A percentile compares a stretch with the other conserved stretches of the same genome.
Evolutionary conservation across 2,888 invertebrate species (phyloP).

Genomic region (Tillus elongatus): DNA sequence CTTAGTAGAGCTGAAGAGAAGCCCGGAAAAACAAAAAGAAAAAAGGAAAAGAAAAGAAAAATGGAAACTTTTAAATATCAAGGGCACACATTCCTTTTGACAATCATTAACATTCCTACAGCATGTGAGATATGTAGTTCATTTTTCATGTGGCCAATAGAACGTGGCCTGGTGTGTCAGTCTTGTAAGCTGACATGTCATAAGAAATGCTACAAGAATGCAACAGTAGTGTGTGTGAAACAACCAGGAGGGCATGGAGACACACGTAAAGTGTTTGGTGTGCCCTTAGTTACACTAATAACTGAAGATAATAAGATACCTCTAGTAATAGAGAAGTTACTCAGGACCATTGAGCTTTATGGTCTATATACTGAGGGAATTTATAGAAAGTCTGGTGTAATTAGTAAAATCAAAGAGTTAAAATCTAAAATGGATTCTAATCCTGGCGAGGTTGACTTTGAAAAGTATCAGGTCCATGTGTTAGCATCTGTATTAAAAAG

Average conservation of each 20-base stretch:
- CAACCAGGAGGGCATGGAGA: constrained; percentile 42
- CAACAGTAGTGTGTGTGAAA: constrained; percentile 49
- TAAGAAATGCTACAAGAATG: constrained; percentile 83
- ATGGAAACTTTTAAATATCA: constrained; percentile 33
- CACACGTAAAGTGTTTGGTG: constrained; percentile 67
- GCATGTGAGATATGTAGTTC: constrained; percentile 92
- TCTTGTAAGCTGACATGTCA: constrained; percentile 87
- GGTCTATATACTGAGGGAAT: constrained; percentile 89
- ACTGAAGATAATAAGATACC: constrained; percentile 75
- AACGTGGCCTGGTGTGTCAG: constrained; percentile 71
- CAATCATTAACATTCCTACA: constrained; percentile 91
- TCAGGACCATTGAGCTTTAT: constrained; percentile 83
- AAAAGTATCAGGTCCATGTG: constrained; percentile 80
- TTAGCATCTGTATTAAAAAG: constrained; percentile 80
- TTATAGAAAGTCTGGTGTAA: constrained; percentile 85
- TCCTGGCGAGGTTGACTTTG: constrained; percentile 60
- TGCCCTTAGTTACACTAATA: constrained; percentile 64
- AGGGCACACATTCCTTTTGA: constrained; percentile 70
- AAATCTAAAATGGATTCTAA: constrained; percentile 69
- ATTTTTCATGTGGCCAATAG: constrained; percentile 94
- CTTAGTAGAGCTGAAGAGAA: constrained; percentile 69
- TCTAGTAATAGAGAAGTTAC: constrained; percentile 76
- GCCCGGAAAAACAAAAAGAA: constrained; percentile 65
- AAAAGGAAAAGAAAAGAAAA: constrained; percentile 76
- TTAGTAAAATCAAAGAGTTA: constrained; percentile 71